Conservation (phyloP, 2,797 vertebrate genomes). For the Gila robusta region DNA sequence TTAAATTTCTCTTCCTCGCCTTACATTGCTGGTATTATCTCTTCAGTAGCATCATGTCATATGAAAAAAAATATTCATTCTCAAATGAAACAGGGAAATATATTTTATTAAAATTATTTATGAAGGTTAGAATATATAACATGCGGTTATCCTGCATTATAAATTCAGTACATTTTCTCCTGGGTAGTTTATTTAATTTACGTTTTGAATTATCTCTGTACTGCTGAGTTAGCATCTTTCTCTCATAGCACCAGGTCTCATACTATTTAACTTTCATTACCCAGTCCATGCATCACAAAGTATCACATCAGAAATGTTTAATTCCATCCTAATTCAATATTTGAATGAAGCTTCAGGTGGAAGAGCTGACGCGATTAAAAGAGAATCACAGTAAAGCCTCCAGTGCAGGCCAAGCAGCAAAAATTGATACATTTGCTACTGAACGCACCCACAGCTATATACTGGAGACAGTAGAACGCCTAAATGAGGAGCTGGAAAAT, state of each 20-base stretch:
- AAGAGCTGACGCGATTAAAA: slow-evolving; percentile 84
- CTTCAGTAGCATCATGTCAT: background rate
- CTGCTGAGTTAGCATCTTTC: slow-evolving; percentile 31
- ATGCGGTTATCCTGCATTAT: slow-evolving; percentile 4
- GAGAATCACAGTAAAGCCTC: slow-evolving; percentile 79
- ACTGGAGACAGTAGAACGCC: background rate
- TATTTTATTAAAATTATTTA: slow-evolving; percentile 23
- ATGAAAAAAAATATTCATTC: background rate
- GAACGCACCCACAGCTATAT: slow-evolving; percentile 15
- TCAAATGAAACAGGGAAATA: background rate
- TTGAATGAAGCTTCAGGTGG: slow-evolving; percentile 80
- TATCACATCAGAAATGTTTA: slow-evolving; percentile 30
- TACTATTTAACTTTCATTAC: slow-evolving; percentile 39
- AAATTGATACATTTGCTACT: slow-evolving; percentile 2
- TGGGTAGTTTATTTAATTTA: slow-evolving; percentile 38
- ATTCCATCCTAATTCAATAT: slow-evolving; percentile 29
- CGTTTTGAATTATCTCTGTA: slow-evolving; percentile 17
- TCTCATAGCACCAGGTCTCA: slow-evolving; percentile 7
- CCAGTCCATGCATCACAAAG: slow-evolving; percentile 12
- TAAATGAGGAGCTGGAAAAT: slow-evolving; percentile 12
- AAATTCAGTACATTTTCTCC: slow-evolving; percentile 23
- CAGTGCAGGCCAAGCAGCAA: slow-evolving; percentile 65
- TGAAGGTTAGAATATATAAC: slow-evolving; percentile 23
- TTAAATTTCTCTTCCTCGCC: background rate
- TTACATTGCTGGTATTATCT: background rate